phyloP scores from a whole-genome alignment of 2,888 invertebrate species.

The Polietes domitor region DNA sequence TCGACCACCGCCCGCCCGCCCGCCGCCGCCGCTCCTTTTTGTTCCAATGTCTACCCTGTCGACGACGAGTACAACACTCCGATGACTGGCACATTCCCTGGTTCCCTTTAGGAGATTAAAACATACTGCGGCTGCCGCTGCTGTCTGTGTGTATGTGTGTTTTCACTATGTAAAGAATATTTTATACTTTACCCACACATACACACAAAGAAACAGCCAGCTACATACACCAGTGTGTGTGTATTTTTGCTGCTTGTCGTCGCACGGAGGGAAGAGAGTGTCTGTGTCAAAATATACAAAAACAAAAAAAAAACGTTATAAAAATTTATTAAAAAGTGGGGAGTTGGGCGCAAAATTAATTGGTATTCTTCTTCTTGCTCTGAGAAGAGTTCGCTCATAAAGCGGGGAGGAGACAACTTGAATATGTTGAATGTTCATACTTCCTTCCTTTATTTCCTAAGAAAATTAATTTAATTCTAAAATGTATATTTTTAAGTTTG shows the following conservation, averaged over 20 bases:
- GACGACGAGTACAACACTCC: background rate
- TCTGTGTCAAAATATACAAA: slow-evolving; percentile 34
- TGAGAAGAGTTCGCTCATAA: background rate
- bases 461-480: slow-evolving; percentile 54
- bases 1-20: no score
- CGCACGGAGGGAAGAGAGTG: slow-evolving; percentile 50
- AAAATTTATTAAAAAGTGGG: slow-evolving; percentile 58
- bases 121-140: slow-evolving; percentile 17
- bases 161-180: slow-evolving; percentile 18
- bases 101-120: slow-evolving; percentile 63
- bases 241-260: slow-evolving; percentile 27
- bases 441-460: slow-evolving; percentile 41
- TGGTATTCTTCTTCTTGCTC: slow-evolving; percentile 58
- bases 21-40: background rate
- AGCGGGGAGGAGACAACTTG: slow-evolving; percentile 13
- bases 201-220: background rate
- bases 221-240: slow-evolving; percentile 25
- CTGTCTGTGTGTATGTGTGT: slow-evolving; percentile 17
- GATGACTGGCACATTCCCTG: slow-evolving; percentile 29
- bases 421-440: slow-evolving; percentile 41
- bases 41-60: slow-evolving; percentile 42
- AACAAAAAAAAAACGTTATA: slow-evolving; percentile 39
- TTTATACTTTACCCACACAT: slow-evolving; percentile 15
- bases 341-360: slow-evolving; percentile 63
- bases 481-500: no score